A percentile compares a stretch with the other conserved stretches of the same genome.
These are phyloP conservation scores for Clarias laeviceps DNA, from an alignment of 2,797 vertebrate species.

Conservation along the genomic window DNA sequence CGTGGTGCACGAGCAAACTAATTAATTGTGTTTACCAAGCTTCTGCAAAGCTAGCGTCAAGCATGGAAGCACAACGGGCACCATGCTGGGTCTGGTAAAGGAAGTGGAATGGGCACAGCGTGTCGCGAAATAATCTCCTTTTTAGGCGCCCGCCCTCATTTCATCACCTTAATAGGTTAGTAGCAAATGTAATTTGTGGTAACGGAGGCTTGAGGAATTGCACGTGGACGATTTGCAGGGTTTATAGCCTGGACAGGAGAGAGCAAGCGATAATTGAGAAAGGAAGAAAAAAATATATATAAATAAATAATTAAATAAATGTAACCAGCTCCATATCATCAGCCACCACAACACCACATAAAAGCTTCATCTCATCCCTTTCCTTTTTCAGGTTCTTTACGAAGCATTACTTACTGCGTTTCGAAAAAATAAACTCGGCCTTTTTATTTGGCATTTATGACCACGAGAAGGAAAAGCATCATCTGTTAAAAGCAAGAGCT, in stretches of 20 bases:
- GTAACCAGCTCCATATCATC: slow-evolving; percentile 27
- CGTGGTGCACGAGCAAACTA: slow-evolving; percentile 44
- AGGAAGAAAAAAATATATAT: no score
- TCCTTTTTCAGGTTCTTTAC: slow-evolving; percentile 1
- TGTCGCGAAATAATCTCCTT: slow-evolving; percentile 46
- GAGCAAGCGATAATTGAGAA: neutral
- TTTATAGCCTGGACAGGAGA: neutral
- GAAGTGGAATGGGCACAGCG: slow-evolving; percentile 41
- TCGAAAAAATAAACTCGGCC: slow-evolving; percentile 1
- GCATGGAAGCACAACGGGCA: slow-evolving; percentile 42
- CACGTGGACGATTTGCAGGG: neutral
- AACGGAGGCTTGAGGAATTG: slow-evolving; percentile 39
- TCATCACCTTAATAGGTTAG: slow-evolving; percentile 51
- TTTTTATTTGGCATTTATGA: slow-evolving; percentile 11
- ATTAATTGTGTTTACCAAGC: slow-evolving; percentile 57
- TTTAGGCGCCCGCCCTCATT: slow-evolving; percentile 22
- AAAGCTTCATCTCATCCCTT: neutral
- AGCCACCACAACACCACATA: slow-evolving; percentile 12
- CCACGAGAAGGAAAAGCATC: slow-evolving; percentile 7
- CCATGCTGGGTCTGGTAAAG: slow-evolving; percentile 53
- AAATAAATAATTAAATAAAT: neutral
- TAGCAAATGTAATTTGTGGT: slow-evolving; percentile 56
- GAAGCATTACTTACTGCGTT: slow-evolving; percentile 10
- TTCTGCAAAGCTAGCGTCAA: slow-evolving; percentile 41
- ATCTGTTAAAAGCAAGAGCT: slow-evolving; percentile 10